These are phyloP conservation scores for Phrynocephalus forsythii DNA, from an alignment of 2,797 vertebrate species.

Conservation along the genomic window DNA sequence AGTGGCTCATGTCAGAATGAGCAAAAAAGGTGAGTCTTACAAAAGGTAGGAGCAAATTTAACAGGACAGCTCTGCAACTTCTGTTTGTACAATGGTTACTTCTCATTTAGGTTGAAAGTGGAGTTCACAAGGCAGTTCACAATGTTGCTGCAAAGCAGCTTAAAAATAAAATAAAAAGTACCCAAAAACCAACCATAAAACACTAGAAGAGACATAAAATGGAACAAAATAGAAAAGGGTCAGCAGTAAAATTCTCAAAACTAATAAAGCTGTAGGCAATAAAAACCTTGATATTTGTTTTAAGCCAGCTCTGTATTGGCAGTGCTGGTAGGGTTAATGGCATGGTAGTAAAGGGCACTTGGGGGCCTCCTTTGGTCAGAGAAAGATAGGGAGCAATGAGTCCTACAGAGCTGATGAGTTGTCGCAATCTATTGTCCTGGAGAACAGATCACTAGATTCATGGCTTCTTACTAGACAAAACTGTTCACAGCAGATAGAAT, in stretches of 20 bases:
- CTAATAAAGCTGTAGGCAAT: slow-evolving; percentile 11
- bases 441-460: slow-evolving; percentile 62
- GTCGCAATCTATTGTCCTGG: slow-evolving; percentile 47
- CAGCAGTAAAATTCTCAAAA: slow-evolving; percentile 5
- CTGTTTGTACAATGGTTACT: neutral
- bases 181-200: slow-evolving; percentile 25
- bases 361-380: slow-evolving; percentile 42
- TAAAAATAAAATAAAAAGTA: slow-evolving; percentile 9
- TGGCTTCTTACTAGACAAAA: slow-evolving; percentile 64
- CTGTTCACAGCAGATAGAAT: slow-evolving; percentile 58
- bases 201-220: slow-evolving; percentile 24
- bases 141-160: neutral
- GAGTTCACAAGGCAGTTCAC: neutral
- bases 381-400: slow-evolving; percentile 44
- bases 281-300: neutral
- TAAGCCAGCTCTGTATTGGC: slow-evolving; percentile 24
- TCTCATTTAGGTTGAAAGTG: neutral
- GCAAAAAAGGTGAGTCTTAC: neutral
- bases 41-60: neutral
- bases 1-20: neutral
- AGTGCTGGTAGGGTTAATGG: slow-evolving; percentile 25
- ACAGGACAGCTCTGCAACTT: neutral
- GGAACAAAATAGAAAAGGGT: slow-evolving; percentile 5
- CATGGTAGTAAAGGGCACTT: slow-evolving; percentile 42
- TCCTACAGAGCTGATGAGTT: slow-evolving; percentile 50